Conservation (phyloP, 2,797 vertebrate genomes). For the Cichlasoma orientale region DNA sequence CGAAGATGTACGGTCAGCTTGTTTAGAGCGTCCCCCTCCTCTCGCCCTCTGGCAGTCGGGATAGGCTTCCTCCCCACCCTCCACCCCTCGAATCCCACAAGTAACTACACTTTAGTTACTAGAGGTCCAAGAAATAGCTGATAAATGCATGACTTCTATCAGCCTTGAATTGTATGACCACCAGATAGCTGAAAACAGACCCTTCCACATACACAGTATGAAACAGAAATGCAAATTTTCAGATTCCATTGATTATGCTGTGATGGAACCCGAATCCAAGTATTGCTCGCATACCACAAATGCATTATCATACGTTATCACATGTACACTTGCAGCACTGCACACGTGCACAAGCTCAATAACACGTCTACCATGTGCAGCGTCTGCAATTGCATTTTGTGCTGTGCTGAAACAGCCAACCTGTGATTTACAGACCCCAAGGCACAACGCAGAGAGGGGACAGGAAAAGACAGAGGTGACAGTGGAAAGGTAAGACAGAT, state of each 20-base stretch:
- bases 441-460: conserved; percentile 31
- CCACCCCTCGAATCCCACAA: no score
- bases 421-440: conserved; percentile 71
- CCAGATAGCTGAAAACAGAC: background rate
- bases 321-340: conserved; percentile 28
- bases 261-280: background rate
- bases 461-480: conserved; percentile 11
- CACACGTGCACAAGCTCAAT: conserved; percentile 47
- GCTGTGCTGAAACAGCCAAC: conserved; percentile 59
- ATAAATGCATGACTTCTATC: background rate
- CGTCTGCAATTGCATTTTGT: conserved; percentile 71
- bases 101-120: no score
- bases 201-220: background rate
- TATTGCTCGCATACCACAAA: background rate
- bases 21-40: background rate
- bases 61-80: no score
- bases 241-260: background rate
- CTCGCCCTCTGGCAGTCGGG: background rate
- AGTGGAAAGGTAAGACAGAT: background rate
- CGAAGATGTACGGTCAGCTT: no score
- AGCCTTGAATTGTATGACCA: background rate
- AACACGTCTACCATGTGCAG: conserved; percentile 73
- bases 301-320: conserved; percentile 22
- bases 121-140: background rate
- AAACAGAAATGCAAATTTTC: background rate